phyloP scores from a whole-genome alignment of 2,888 invertebrate genomes.

The Lycaena phlaeas region DNA sequence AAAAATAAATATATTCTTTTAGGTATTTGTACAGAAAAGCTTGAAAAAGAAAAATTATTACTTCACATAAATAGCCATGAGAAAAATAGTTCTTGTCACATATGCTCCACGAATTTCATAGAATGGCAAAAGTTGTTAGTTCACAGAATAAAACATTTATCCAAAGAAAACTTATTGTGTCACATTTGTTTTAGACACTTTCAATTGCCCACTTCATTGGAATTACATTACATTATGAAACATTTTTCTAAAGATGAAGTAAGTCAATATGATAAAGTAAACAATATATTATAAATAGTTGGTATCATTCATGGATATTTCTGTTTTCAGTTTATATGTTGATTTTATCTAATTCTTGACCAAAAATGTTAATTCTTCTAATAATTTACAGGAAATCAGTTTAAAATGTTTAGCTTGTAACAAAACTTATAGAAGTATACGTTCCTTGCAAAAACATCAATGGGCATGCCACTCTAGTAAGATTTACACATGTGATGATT shows the following conservation, averaged over 20 bases:
- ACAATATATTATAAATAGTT: too few relatives aligned
- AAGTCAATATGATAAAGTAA: too few relatives aligned
- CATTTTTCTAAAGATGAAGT: conserved; percentile 28
- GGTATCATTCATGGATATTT: too few relatives aligned
- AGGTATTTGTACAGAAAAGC: conserved; percentile 35
- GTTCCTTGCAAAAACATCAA: conserved; percentile 29
- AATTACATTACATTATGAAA: conserved; percentile 35
- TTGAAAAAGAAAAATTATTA: conserved; percentile 22
- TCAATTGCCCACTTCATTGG: conserved; percentile 24
- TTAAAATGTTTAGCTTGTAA: conserved; percentile 33
- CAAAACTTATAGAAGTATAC: conserved; percentile 23
- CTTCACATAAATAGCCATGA: conserved; percentile 38
- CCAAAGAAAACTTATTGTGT: conserved; percentile 27
- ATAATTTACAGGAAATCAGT: conserved; percentile 26
- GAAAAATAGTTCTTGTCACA: conserved; percentile 24
- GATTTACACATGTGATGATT: conserved; percentile 35
- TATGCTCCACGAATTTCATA: conserved; percentile 28
- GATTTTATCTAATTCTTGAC: too few relatives aligned
- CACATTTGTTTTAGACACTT: conserved; percentile 34
- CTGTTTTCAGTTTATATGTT: background rate
- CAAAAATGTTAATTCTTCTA: too few relatives aligned
- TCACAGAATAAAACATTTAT: conserved; percentile 38
- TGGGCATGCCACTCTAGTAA: conserved; percentile 24
- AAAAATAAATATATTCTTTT: conserved; percentile 8
- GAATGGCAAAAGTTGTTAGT: conserved; percentile 33